These are phyloP conservation scores for Agonum fuliginosum DNA, from an alignment of 2,888 invertebrate species.

Conservation along the genomic window DNA sequence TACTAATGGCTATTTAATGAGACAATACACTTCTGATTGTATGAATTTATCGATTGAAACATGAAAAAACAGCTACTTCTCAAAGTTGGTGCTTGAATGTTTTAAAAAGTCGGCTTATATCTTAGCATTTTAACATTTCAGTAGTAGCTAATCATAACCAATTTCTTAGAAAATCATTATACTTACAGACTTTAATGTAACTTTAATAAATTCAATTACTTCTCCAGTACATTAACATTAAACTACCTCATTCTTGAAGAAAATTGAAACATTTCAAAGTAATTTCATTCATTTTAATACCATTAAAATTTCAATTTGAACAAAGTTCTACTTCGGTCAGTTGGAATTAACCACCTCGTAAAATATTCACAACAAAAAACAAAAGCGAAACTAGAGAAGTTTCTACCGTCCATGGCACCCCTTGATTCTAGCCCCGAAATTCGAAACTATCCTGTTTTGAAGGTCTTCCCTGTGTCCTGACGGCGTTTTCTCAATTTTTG, in stretches of 20 bases:
- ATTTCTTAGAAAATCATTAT: conserved; percentile 35
- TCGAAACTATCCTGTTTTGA: conserved; percentile 46
- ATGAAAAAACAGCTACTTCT: conserved; percentile 16
- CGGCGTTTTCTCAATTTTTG: conserved; percentile 41
- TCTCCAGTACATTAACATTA: conserved; percentile 1
- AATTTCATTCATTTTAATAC: conserved; percentile 32
- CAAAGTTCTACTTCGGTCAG: conserved; percentile 19
- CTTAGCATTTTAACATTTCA: conserved; percentile 13
- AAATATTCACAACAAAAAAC: conserved; percentile 30
- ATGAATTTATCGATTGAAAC: conserved; percentile 20
- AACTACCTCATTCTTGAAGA: conserved; percentile 6
- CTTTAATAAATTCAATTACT: conserved; percentile 32
- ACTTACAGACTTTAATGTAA: conserved; percentile 37
- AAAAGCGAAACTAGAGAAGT: conserved; percentile 33
- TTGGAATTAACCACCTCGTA: conserved; percentile 8
- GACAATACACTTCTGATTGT: conserved; percentile 13
- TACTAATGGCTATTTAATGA: conserved; percentile 39
- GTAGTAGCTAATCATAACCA: conserved; percentile 20
- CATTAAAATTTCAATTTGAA: conserved; percentile 41
- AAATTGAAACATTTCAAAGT: conserved; percentile 36
- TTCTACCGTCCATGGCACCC: conserved; percentile 17
- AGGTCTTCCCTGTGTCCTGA: conserved; percentile 42
- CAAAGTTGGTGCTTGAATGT: conserved; percentile 25
- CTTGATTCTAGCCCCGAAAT: conserved; percentile 38
- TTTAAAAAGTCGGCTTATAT: background rate